Percentiles rank a stretch among this genome's conserved stretches.
Evolutionary conservation across 1,140 invertebrate species (phyloP).

Genomic region (Aphidius ervi): DNA sequence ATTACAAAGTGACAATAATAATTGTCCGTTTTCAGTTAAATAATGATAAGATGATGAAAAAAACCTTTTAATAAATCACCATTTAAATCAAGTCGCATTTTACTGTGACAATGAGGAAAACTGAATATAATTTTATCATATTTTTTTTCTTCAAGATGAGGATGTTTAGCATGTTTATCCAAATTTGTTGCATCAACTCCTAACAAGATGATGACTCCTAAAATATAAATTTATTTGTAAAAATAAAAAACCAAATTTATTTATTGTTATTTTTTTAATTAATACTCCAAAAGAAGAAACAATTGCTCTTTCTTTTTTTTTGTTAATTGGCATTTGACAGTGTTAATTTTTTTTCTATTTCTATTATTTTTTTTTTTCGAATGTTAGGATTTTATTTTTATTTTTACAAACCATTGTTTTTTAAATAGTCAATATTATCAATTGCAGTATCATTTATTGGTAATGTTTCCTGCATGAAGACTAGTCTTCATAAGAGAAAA

Average conservation of each 20-base stretch:
- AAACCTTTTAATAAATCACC: conserved; percentile 55
- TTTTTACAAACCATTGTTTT: conserved; percentile 38
- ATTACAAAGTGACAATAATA: conserved; percentile 58
- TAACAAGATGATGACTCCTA: conserved; percentile 52
- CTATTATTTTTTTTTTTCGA: not conserved
- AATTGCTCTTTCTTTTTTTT: too few relatives aligned
- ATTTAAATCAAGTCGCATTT: conserved; percentile 62
- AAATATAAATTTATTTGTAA: conserved; percentile 37
- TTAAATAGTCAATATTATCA: conserved; percentile 40
- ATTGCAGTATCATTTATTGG: conserved; percentile 27
- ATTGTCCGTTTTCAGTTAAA: conserved; percentile 42
- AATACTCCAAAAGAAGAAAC: not conserved
- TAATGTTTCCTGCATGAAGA: too few relatives aligned
- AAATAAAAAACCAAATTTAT: too few relatives aligned
- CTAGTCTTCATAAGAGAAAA: too few relatives aligned
- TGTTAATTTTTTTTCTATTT: conserved; percentile 7
- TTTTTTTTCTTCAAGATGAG: conserved; percentile 31
- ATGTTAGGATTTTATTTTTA: conserved; percentile 1
- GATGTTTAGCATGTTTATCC: conserved; percentile 29
- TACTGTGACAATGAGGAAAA: conserved; percentile 64
- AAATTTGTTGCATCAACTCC: conserved; percentile 56
- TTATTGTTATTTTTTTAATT: conserved; percentile 13
- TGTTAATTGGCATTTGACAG: too few relatives aligned
- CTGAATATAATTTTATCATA: conserved; percentile 61
- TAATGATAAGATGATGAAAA: conserved; percentile 51